Conservation (phyloP, 1,140 invertebrate genomes). For the Bombus affinis region DNA sequence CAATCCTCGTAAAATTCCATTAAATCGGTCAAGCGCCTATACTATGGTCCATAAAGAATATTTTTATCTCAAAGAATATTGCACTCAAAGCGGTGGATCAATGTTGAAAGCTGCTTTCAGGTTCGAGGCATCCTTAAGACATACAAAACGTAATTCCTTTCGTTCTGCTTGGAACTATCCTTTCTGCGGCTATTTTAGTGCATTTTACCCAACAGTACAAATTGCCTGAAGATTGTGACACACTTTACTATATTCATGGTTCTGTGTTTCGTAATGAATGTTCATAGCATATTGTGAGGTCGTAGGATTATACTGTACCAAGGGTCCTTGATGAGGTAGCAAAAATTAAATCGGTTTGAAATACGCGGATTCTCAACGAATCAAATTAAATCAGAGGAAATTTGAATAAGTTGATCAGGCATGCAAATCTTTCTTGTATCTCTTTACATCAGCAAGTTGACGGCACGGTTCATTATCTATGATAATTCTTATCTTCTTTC, state of each 20-base stretch:
- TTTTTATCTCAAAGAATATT: neutral
- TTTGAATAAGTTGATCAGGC: constrained; percentile 25
- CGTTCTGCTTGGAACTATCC: neutral
- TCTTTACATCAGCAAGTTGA: neutral
- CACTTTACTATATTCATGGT: neutral
- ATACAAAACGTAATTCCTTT: neutral
- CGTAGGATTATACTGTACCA: neutral
- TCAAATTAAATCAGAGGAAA: neutral
- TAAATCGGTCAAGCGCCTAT: neutral
- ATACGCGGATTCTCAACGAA: neutral
- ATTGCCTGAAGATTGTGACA: neutral
- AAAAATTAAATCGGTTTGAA: neutral
- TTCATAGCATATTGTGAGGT: neutral
- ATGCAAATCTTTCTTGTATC: constrained; percentile 8
- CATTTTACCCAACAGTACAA: neutral
- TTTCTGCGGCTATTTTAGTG: neutral
- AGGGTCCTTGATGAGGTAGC: neutral
- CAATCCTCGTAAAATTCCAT: neutral
- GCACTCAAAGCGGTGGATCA: neutral
- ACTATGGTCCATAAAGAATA: neutral
- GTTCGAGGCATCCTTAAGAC: neutral
- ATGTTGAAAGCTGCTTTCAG: constrained; percentile 6
- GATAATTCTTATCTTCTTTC: neutral
- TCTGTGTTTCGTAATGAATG: neutral
- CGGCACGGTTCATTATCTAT: neutral